Percentiles rank a stretch among this genome's conserved stretches.
phyloP scores from a whole-genome alignment of 2,113 vertebrate genomes.

The Grallaria varia region DNA sequence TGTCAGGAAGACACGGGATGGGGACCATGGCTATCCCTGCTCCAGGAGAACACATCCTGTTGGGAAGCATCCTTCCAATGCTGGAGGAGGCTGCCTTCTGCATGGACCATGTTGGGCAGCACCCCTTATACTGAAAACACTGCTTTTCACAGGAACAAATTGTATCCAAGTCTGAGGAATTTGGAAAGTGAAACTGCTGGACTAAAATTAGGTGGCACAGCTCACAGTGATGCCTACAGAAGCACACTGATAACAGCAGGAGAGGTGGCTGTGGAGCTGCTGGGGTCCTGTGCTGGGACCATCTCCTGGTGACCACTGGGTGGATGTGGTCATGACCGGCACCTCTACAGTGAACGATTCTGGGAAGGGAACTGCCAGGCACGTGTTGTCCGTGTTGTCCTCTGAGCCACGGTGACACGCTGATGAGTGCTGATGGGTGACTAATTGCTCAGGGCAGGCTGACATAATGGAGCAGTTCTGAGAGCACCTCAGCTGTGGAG shows the following conservation, averaged over 20 bases:
- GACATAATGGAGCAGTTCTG: neutral
- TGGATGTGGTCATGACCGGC: fast-evolving
- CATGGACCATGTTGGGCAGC: neutral
- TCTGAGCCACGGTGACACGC: neutral
- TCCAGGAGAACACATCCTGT: fast-evolving
- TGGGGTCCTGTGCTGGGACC: neutral
- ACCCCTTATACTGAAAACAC: neutral
- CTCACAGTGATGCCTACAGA: neutral
- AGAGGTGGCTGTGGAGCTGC: neutral
- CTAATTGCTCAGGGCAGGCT: conserved; percentile 2
- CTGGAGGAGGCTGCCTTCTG: neutral
- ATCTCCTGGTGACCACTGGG: neutral
- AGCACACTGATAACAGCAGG: neutral
- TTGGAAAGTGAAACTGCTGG: neutral
- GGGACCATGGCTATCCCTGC: fast-evolving
- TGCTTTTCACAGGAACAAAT: neutral
- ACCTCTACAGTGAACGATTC: fast-evolving
- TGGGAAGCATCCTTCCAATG: neutral
- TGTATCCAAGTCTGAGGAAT: neutral
- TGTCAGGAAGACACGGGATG: fast-evolving
- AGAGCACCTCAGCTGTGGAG: neutral
- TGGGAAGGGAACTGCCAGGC: neutral
- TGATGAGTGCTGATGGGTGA: neutral
- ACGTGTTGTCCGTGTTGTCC: fast-evolving
- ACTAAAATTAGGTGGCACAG: neutral